A percentile compares a stretch with the other conserved stretches of the same genome.
Conservation (phyloP, 2,888 invertebrate genomes). For the Sphecodes monilicornis region DNA sequence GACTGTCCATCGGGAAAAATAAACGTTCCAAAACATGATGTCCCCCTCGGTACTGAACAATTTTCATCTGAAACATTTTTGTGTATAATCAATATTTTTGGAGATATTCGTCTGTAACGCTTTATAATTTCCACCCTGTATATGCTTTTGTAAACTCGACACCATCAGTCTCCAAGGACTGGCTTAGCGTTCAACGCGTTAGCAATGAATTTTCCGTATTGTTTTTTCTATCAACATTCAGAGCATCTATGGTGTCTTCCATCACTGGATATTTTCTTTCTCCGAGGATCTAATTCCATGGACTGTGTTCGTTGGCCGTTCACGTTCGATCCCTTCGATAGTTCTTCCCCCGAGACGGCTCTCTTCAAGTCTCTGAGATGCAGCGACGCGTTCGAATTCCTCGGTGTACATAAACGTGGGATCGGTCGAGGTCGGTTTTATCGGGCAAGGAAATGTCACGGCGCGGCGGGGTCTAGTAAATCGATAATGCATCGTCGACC, state of each 20-base stretch:
- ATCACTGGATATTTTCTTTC: neutral
- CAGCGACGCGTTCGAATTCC: conserved; percentile 8
- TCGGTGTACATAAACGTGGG: conserved; percentile 25
- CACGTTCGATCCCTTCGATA: neutral
- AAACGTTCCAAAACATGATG: too few relatives aligned
- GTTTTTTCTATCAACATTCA: neutral
- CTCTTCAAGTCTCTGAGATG: neutral
- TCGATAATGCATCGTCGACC: conserved; percentile 55
- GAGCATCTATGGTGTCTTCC: neutral
- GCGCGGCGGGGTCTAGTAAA: conserved; percentile 30
- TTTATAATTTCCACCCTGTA: too few relatives aligned
- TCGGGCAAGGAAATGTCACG: conserved; percentile 49
- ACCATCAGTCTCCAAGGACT: too few relatives aligned
- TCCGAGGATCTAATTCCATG: conserved; percentile 2
- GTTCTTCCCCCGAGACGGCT: neutral
- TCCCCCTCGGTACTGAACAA: too few relatives aligned
- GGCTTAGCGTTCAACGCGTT: too few relatives aligned
- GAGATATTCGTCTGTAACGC: too few relatives aligned
- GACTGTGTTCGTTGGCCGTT: neutral
- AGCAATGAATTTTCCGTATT: neutral
- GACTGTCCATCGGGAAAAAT: too few relatives aligned
- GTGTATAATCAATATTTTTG: too few relatives aligned
- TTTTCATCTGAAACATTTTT: too few relatives aligned
- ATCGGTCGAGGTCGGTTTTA: conserved; percentile 25
- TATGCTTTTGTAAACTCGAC: too few relatives aligned